phyloP scores from a whole-genome alignment of 2,888 invertebrate species.

The Thera britannica region DNA sequence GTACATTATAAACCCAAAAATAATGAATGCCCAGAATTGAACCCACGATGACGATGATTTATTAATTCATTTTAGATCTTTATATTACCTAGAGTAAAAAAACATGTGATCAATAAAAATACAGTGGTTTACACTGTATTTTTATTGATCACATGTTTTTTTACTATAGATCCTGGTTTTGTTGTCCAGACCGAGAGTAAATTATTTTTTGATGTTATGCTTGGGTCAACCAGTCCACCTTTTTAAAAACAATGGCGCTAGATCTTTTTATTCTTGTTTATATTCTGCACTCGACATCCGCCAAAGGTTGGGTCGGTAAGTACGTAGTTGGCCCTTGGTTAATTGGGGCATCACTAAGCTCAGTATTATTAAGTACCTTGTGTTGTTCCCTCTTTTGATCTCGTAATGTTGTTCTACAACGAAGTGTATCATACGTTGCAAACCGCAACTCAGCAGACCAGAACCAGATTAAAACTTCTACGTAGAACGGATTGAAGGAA shows the following conservation, averaged over 20 bases:
- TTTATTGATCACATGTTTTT: too few species aligned
- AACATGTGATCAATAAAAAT: too few species aligned
- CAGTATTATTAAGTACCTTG: slow-evolving; percentile 52
- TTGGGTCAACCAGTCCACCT: slow-evolving; percentile 5
- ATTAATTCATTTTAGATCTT: too few species aligned
- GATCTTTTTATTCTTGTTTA: slow-evolving; percentile 38
- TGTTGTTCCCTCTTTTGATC: slow-evolving; percentile 45
- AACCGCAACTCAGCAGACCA: not conserved
- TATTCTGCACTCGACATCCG: slow-evolving; percentile 35
- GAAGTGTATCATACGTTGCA: not conserved
- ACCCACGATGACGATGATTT: too few species aligned
- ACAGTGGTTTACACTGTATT: too few species aligned
- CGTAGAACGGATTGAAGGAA: slow-evolving; percentile 4
- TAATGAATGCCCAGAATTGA: too few species aligned
- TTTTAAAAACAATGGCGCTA: slow-evolving; percentile 31
- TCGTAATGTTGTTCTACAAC: slow-evolving; percentile 26
- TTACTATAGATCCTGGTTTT: too few species aligned
- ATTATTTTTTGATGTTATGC: too few species aligned
- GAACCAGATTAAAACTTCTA: not conserved
- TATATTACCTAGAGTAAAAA: too few species aligned
- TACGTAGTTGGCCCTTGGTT: slow-evolving; percentile 38
- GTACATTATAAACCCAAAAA: too few species aligned
- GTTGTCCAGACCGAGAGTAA: too few species aligned
- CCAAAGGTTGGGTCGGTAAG: slow-evolving; percentile 30
- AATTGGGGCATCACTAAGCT: slow-evolving; percentile 45